Evolutionary conservation across 2,797 vertebrate genomes (phyloP).

Genomic region (Dendrocincla tyrannina): DNA sequence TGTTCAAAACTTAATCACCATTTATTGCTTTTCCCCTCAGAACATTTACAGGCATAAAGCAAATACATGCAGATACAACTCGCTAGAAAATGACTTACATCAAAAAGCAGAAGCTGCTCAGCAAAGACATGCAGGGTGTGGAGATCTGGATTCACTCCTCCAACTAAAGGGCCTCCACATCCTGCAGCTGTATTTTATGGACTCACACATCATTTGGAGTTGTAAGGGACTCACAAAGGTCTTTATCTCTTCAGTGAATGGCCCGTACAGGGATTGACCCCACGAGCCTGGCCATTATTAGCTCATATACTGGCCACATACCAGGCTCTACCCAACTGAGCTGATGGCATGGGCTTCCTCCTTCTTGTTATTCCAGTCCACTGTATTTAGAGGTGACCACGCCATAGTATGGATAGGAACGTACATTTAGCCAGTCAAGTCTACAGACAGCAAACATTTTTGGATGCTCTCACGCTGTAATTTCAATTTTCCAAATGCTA

Average conservation of each 20-base stretch:
- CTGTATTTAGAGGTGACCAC: not conserved
- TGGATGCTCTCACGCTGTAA: not conserved
- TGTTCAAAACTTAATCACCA: not conserved
- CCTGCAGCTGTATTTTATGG: not conserved
- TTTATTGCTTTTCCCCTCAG: not conserved
- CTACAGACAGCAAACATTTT: not conserved
- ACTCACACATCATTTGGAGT: not conserved
- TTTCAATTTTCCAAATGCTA: not conserved
- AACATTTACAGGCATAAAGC: not conserved
- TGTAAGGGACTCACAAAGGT: not conserved
- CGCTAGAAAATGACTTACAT: not conserved
- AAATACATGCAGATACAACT: not conserved
- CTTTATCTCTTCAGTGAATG: not conserved
- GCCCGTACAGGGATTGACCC: not conserved
- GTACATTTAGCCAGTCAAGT: not conserved
- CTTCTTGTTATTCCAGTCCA: not conserved
- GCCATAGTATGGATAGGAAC: not conserved
- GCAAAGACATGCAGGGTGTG: not conserved
- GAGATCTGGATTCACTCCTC: not conserved
- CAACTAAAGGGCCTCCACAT: not conserved
- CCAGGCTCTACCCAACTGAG: not conserved
- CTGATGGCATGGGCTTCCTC: not conserved
- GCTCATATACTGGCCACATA: not conserved
- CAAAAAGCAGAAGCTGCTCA: not conserved
- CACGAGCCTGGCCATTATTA: not conserved